Evolutionary conservation across 2,113 vertebrate genomes (phyloP), one percentile per base, ranked within the genome.

Genomic region (Solea solea): DNA sequence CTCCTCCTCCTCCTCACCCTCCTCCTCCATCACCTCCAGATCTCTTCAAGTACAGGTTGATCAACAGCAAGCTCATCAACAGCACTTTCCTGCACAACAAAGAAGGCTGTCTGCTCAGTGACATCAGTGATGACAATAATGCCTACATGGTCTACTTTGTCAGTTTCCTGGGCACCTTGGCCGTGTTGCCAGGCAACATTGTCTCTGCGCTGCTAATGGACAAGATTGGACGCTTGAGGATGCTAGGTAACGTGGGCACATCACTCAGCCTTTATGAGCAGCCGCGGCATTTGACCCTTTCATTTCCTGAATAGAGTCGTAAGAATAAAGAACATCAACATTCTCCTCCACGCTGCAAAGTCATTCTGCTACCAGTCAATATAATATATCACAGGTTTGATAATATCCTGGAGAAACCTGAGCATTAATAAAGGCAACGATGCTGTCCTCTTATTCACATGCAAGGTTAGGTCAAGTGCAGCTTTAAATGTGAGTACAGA

Each of bases 131-230:
- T 0, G 96, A 98, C 0, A 98, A 98, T 64, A 97, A 96, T 0
- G 98, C 98, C 89, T 99, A 99, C 94, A 98, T 98, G 98, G 94
- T 99, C 74, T 99, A 99, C 90, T 99, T 99, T 0, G 96, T 99
- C 91, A 99, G 97, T 82, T 99, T 99, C 93, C 72, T 99, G 82
- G 97, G 97, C 67, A 97, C 97, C 1, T 83, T 99, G 90, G 98
- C 98, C 0, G 97, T 98, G 66, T 94, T 99, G 52, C 98, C 98
- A 0, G 97, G 98, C 3, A 98, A 99, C 89, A 99, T 99, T 0
- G 96, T 99, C 77, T 98, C 97, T 0, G 98, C 97, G 0, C 91
- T 99, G 84, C 96, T 99, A 72, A 98, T 99, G 97, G 98, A 99
- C 92, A 99, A 99, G 94, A 96, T 99, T 0, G 98, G 98, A 66